A percentile compares a stretch with the other conserved stretches of the same genome.
phyloP scores from a whole-genome alignment of 2,113 vertebrate genomes.

The Pollimyrus isidori region DNA sequence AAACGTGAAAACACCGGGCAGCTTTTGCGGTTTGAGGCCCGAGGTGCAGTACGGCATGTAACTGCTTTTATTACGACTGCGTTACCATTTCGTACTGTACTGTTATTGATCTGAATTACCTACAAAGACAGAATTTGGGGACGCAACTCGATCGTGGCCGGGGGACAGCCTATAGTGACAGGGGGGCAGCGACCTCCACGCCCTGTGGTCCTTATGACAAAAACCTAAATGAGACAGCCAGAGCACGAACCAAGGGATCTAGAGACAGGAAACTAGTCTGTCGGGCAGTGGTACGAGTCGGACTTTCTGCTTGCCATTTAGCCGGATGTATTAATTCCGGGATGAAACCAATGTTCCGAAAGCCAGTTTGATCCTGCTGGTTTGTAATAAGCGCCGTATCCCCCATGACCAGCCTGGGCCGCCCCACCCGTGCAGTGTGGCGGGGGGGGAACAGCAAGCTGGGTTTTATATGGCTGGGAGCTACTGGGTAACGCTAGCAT shows the following conservation, averaged over 20 bases:
- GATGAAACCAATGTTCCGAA: not conserved
- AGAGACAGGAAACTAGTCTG: not conserved
- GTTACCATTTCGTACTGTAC: not conserved
- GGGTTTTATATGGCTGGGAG: slow-evolving; percentile 3
- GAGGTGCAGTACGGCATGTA: not conserved
- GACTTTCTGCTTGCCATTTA: not conserved
- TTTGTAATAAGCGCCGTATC: not conserved
- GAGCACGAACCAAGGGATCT: not conserved
- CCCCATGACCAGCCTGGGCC: not conserved
- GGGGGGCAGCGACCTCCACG: not conserved
- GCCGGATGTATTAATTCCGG: not conserved
- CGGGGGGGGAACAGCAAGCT: not conserved
- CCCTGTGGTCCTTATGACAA: not conserved
- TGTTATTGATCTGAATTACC: not conserved
- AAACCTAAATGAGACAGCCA: not conserved
- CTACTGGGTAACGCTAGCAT: slow-evolving; percentile 23
- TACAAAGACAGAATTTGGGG: not conserved
- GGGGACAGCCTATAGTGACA: too few species aligned
- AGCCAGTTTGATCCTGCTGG: not conserved
- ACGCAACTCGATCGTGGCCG: not conserved
- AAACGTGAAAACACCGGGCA: not conserved
- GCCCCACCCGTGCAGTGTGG: not conserved
- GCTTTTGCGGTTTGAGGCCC: not conserved
- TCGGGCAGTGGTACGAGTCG: not conserved
- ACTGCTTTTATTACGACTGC: not conserved